Conservation (phyloP, 2,888 invertebrate genomes). For the Axea sp. region DNA sequence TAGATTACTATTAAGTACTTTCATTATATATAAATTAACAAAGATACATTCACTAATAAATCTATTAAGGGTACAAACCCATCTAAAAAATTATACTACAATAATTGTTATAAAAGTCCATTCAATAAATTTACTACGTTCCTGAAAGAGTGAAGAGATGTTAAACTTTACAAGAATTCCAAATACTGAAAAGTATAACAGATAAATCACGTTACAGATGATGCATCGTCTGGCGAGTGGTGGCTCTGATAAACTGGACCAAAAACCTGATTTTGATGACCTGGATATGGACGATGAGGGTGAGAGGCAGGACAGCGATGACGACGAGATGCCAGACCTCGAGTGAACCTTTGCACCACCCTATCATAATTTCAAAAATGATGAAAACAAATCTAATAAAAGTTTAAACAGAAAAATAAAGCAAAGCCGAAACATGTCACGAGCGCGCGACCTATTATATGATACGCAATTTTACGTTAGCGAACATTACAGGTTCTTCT, state of each 20-base stretch:
- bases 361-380: conserved; percentile 62
- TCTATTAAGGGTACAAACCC: no score
- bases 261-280: conserved; percentile 88
- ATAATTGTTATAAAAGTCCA: no score
- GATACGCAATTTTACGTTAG: conserved; percentile 34
- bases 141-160: no score
- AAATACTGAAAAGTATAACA: no score
- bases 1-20: no score
- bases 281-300: conserved; percentile 86
- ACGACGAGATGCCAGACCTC: conserved; percentile 88
- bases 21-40: no score
- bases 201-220: conserved; percentile 83
- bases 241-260: conserved; percentile 88
- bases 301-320: conserved; percentile 81
- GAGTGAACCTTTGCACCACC: conserved; percentile 77
- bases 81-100: no score
- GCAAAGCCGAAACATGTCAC: conserved; percentile 9
- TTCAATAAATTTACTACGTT: no score
- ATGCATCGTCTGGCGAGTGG: conserved; percentile 80
- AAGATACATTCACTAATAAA: no score
- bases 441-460: conserved; percentile 34
- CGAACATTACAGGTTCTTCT: conserved; percentile 15
- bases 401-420: neutral
- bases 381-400: conserved; percentile 4
- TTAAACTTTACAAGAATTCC: no score